Percentiles rank a stretch among this genome's conserved stretches.
Evolutionary conservation across 2,888 invertebrate species (phyloP).

Genomic region (Tuta absoluta): DNA sequence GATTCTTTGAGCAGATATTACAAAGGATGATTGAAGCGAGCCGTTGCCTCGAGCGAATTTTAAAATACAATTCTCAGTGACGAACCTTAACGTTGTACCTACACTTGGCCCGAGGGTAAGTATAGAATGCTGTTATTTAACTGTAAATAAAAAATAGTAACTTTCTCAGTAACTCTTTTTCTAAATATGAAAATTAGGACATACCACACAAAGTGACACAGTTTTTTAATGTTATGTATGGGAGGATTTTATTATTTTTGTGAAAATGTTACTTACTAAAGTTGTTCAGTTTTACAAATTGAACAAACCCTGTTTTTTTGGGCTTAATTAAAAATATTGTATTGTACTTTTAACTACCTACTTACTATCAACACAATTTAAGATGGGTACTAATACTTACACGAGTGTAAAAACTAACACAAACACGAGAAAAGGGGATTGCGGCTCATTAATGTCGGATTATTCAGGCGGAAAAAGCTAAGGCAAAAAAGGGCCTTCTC

Average conservation of each 20-base stretch:
- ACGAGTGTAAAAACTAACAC: slow-evolving; percentile 27
- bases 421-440: slow-evolving; percentile 54
- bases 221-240: too few relatives aligned
- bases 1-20: slow-evolving; percentile 26
- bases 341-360: too few relatives aligned
- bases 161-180: too few relatives aligned
- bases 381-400: not conserved
- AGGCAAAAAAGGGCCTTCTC: slow-evolving; percentile 64
- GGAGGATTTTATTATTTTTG: too few relatives aligned
- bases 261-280: too few relatives aligned
- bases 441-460: slow-evolving; percentile 70
- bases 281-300: too few relatives aligned
- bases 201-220: too few relatives aligned
- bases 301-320: too few relatives aligned
- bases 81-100: slow-evolving; percentile 14
- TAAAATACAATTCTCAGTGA: slow-evolving; percentile 23
- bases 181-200: too few relatives aligned
- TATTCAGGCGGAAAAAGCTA: slow-evolving; percentile 60
- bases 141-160: slow-evolving; percentile 39
- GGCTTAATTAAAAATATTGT: too few relatives aligned
- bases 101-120: slow-evolving; percentile 14
- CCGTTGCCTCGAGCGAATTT: slow-evolving; percentile 19
- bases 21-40: slow-evolving; percentile 18
- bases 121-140: slow-evolving; percentile 17
- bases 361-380: not conserved